Conservation (phyloP, 2,888 invertebrate species). For the Synanthedon myopaeformis region DNA sequence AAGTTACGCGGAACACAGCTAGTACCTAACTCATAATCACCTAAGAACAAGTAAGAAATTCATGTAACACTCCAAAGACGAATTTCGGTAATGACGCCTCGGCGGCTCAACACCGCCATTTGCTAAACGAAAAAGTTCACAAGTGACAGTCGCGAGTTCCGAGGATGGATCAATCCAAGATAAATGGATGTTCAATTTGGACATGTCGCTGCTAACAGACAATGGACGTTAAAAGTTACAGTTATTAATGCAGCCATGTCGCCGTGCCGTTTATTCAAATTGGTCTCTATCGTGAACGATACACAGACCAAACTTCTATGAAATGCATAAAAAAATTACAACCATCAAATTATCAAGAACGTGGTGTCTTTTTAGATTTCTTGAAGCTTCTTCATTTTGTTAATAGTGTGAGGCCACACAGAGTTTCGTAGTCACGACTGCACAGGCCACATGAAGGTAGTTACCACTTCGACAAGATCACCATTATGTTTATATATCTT, state of each 20-base stretch:
- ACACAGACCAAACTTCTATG: too few species aligned
- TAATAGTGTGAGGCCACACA: too few species aligned
- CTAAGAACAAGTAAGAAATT: not conserved
- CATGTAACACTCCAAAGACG: constrained; percentile 10
- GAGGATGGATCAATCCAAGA: constrained; percentile 48
- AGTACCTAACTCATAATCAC: not conserved
- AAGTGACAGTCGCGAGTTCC: constrained; percentile 38
- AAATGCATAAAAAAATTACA: too few species aligned
- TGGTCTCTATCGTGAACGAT: too few species aligned
- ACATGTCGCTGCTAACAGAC: constrained; percentile 11
- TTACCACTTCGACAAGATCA: too few species aligned
- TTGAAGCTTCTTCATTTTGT: too few species aligned
- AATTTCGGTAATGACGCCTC: constrained; percentile 31
- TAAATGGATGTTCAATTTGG: constrained; percentile 40
- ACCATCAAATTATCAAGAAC: too few species aligned
- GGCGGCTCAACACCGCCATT: constrained; percentile 22
- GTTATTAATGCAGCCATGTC: constrained; percentile 4
- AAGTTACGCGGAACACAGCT: too few species aligned
- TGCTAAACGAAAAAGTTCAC: constrained; percentile 46
- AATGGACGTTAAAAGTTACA: constrained; percentile 4
- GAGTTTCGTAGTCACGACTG: too few species aligned
- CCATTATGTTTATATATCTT: too few species aligned
- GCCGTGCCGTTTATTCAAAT: not conserved
- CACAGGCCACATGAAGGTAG: too few species aligned
- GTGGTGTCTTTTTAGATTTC: too few species aligned